Evolutionary conservation across 2,888 invertebrate species (phyloP).

Genomic region (Tridacna crocea): DNA sequence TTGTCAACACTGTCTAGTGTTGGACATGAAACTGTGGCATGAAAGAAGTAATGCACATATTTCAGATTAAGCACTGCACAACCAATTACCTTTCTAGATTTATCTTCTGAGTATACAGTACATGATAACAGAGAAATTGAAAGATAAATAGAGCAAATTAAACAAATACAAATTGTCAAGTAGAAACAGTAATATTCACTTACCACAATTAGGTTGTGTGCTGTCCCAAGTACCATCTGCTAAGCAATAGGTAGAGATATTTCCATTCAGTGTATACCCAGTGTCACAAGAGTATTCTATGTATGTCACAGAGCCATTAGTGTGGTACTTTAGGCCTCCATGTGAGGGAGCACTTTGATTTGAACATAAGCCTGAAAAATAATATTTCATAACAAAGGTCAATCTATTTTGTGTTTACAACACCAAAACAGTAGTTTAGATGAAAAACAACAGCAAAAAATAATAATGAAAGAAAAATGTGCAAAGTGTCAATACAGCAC

Average conservation of each 20-base stretch:
- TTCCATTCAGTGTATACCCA: conserved; percentile 46
- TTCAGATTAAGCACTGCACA: background rate
- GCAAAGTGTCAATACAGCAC: too few relatives aligned
- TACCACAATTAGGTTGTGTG: conserved; percentile 47
- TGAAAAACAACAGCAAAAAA: too few relatives aligned
- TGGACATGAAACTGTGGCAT: conserved; percentile 19
- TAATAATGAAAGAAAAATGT: too few relatives aligned
- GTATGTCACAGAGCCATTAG: conserved; percentile 19
- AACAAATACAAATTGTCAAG: too few relatives aligned
- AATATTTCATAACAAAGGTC: too few relatives aligned
- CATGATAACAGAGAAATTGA: too few relatives aligned
- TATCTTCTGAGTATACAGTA: too few relatives aligned
- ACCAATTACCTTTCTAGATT: too few relatives aligned
- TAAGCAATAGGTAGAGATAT: conserved; percentile 27
- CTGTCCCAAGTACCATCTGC: conserved; percentile 49
- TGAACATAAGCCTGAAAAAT: background rate
- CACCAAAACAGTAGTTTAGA: too few relatives aligned
- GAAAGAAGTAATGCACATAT: background rate
- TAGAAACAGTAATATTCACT: background rate
- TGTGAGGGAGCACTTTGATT: background rate
- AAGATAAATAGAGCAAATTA: too few relatives aligned
- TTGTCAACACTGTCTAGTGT: conserved; percentile 11
- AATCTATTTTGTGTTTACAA: too few relatives aligned
- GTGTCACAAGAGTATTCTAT: conserved; percentile 36
- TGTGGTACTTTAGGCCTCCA: conserved; percentile 3